Conservation (phyloP, 2,888 invertebrate genomes). For the Lissonota sp. region DNA sequence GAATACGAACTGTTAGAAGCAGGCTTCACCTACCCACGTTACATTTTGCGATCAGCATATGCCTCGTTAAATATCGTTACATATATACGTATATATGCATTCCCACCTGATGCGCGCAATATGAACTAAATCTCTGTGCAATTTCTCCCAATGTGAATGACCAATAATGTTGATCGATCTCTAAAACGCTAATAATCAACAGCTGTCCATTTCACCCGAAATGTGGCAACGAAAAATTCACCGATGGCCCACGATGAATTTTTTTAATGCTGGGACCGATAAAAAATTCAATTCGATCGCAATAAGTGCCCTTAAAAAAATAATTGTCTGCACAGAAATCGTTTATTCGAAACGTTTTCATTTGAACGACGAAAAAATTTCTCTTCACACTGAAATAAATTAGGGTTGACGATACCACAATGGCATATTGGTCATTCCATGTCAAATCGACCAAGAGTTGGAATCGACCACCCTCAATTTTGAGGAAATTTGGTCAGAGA, state of each 20-base stretch:
- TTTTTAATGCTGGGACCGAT: background rate
- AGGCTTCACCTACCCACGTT: constrained; percentile 37
- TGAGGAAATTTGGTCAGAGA: too few relatives aligned
- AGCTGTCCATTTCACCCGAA: too few relatives aligned
- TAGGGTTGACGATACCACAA: too few relatives aligned
- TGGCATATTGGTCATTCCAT: too few relatives aligned
- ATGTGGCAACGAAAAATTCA: background rate
- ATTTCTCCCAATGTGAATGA: background rate
- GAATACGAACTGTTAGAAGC: constrained; percentile 64
- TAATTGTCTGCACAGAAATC: too few relatives aligned
- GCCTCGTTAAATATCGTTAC: constrained; percentile 48
- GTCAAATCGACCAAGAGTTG: too few relatives aligned
- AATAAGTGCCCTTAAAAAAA: too few relatives aligned
- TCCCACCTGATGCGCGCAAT: background rate
- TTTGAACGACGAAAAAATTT: too few relatives aligned
- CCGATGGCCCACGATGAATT: background rate
- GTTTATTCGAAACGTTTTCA: too few relatives aligned
- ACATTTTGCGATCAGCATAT: constrained; percentile 34
- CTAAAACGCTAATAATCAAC: background rate
- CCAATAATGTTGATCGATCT: background rate
- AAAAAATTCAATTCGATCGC: too few relatives aligned
- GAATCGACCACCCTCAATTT: too few relatives aligned
- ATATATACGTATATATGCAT: constrained; percentile 24
- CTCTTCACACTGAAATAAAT: too few relatives aligned
- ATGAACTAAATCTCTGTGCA: constrained; percentile 1